A percentile compares a stretch with the other conserved stretches of the same genome.
Conservation (phyloP, 2,113 vertebrate genomes). For the Nycticebus coucang region DNA sequence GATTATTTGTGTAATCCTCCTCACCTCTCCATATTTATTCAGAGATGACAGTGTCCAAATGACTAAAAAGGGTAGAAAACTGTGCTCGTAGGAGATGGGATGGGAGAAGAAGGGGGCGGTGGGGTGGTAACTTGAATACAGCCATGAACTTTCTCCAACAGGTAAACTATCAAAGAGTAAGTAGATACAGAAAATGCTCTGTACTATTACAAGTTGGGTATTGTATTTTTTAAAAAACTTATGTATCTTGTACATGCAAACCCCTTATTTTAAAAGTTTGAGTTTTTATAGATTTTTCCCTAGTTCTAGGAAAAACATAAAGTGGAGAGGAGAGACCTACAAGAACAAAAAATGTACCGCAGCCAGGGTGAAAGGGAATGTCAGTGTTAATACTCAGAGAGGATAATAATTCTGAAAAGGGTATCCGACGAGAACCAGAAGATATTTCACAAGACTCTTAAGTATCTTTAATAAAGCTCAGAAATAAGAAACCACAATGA, state of each 20-base stretch:
- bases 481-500: background rate
- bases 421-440: background rate
- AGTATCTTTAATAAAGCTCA: background rate
- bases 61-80: background rate
- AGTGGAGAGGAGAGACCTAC: background rate
- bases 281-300: background rate
- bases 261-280: background rate
- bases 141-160: background rate
- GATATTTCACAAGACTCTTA: background rate
- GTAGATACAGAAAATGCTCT: background rate
- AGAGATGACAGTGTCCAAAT: background rate
- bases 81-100: no score
- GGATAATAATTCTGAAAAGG: background rate
- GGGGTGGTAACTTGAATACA: fast-evolving
- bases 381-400: background rate
- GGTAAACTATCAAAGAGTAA: background rate
- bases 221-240: background rate
- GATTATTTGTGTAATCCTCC: background rate
- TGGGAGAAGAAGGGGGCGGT: fast-evolving
- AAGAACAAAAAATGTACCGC: background rate
- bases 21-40: background rate
- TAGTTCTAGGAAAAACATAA: background rate
- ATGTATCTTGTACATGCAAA: background rate
- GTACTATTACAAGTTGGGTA: background rate
- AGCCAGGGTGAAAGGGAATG: background rate